Conservation (phyloP, 30 jellyfish, hydroid and myxozoan genomes). For the Rhopilema esculentum region DNA sequence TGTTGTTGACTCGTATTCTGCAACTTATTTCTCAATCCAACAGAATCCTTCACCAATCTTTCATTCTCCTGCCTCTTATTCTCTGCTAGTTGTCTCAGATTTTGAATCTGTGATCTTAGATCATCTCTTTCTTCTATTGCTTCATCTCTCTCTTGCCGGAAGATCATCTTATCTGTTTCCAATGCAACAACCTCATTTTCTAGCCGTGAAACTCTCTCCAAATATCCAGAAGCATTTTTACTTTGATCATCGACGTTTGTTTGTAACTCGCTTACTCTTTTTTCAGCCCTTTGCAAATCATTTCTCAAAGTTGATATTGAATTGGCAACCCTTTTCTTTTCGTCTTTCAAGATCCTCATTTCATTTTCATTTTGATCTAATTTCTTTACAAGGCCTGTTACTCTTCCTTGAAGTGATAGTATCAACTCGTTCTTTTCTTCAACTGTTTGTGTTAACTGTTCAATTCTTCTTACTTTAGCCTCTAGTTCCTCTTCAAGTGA, state of each 20-base stretch:
- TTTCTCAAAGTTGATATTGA: slow-evolving; percentile 7
- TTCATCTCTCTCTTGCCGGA: slow-evolving; percentile 69
- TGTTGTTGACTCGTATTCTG: slow-evolving; percentile 5
- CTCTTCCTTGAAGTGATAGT: slow-evolving; percentile 44
- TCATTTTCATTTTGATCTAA: slow-evolving; percentile 39
- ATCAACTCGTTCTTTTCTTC: slow-evolving; percentile 65
- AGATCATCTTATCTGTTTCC: slow-evolving; percentile 63
- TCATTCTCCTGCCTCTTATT: slow-evolving; percentile 14
- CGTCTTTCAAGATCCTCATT: slow-evolving; percentile 25
- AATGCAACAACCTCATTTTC: slow-evolving; percentile 53
- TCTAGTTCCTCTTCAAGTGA: slow-evolving; percentile 58
- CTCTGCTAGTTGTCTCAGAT: slow-evolving; percentile 5
- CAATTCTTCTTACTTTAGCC: slow-evolving; percentile 39
- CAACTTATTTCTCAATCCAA: slow-evolving; percentile 5
- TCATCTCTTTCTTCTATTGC: slow-evolving; percentile 50
- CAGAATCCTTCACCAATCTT: slow-evolving; percentile 16
- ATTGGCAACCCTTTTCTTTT: slow-evolving; percentile 11
- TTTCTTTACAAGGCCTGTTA: slow-evolving; percentile 39
- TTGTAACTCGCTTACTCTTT: slow-evolving; percentile 33
- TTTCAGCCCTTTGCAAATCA: slow-evolving; percentile 46
- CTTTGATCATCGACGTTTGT: slow-evolving; percentile 14
- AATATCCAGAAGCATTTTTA: slow-evolving; percentile 8
- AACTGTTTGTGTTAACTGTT: slow-evolving; percentile 22
- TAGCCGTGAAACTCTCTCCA: slow-evolving; percentile 14
- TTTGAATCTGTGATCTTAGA: slow-evolving; percentile 41